Base-by-base conservation (phyloP, 2,797 vertebrate genomes). In the Pipistrellus kuhlii region DNA sequence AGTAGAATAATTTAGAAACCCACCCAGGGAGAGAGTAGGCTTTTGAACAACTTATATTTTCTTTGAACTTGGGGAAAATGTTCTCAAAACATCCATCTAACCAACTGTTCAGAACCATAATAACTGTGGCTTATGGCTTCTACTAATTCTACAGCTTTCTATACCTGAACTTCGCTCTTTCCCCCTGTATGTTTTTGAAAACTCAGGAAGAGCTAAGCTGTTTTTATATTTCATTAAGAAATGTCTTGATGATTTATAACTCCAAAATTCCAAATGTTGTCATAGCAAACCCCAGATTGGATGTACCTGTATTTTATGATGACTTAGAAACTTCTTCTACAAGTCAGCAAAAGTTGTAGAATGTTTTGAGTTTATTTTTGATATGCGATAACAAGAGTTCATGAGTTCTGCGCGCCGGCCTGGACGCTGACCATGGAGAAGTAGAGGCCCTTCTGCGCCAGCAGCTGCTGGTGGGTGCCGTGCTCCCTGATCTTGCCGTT, bases 391-490 rank as follows among this genome's bases (percentile, higher is more conserved):
- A 84, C n/a, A 91, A 87, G 80, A 97, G 94, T 96, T 97, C 93
- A 93, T 92, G 69, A 96, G 85, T 93, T 95, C 94, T 97, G 91
- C 66, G 93, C 88, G 30, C 95, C 91, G 20, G 88, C 18, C 97
- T 97, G 98, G 96, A 98, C 98, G 53, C 97, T 99, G 96, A 99
- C 98, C 94, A 99, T 98, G 32, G 98, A 98, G 95, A 99, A 98
- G 95, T 99, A 99, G 85, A 98, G 85, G 44, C 99, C 99, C 94
- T 98, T 98, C 95, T 98, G 98, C 53, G 98, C 98, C 94, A 99
- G 98, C 27, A 99, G 99, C 96, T 99, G 99, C n/a, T 99, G 99
- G 85, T 99, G 99, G 0, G 99, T 99, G 78, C 99, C 99, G 38
- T 98, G 98, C 93, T 99, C 99, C 51, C 98, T 88, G 11, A 99